Conservation (phyloP, 2,113 vertebrate genomes). For the western clawed frog (Xenopus tropicalis) region DNA sequence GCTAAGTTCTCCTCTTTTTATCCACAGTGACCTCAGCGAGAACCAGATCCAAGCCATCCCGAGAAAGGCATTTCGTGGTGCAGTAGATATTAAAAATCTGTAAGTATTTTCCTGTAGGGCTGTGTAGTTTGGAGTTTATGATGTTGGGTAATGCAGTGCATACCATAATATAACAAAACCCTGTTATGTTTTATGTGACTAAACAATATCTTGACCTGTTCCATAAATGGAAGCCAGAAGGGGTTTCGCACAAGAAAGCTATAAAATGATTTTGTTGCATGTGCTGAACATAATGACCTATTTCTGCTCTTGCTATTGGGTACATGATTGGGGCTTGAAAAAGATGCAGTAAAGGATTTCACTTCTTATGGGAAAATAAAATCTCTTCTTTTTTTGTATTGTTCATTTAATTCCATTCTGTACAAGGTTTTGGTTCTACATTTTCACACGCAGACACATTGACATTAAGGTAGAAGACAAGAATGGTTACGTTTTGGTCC, state of each 20-base stretch:
- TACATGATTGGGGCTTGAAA: conserved; percentile 10
- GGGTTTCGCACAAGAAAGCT: conserved; percentile 8
- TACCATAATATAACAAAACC: conserved; percentile 17
- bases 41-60: conserved; percentile 97
- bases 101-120: conserved; percentile 68
- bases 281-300: neutral
- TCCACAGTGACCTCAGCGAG: conserved; percentile 88
- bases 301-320: neutral
- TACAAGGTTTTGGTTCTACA: no score
- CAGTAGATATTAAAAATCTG: conserved; percentile 97
- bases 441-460: no score
- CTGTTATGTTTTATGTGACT: conserved; percentile 27
- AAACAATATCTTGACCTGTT: conserved; percentile 30
- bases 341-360: conserved; percentile 26
- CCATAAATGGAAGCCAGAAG: conserved; percentile 17
- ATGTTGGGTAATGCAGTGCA: conserved; percentile 28
- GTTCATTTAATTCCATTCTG: no score
- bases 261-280: conserved; percentile 17
- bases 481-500: no score
- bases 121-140: conserved; percentile 23
- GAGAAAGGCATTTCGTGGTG: conserved; percentile 94
- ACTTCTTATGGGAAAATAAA: neutral
- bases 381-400: neutral
- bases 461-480: no score
- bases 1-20: neutral